A percentile compares a stretch with the other conserved stretches of the same genome.
These are phyloP conservation scores for Ochropleura plecta DNA, from an alignment of 2,888 invertebrate genomes.

Conservation along the genomic window DNA sequence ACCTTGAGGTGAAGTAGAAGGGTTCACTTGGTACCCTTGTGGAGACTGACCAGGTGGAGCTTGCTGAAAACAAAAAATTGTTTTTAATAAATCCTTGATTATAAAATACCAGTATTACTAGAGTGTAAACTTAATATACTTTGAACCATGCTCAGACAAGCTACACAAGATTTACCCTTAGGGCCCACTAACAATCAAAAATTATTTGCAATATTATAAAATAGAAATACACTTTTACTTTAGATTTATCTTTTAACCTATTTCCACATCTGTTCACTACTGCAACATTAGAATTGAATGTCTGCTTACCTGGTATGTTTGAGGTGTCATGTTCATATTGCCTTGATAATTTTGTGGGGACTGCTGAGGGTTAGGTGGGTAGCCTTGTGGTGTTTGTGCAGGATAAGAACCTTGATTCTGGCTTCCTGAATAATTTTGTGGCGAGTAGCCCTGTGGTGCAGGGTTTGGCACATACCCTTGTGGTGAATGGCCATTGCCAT, in stretches of 20 bases:
- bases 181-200: too few relatives aligned
- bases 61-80: conserved; percentile 66
- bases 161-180: background rate
- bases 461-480: conserved; percentile 84
- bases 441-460: conserved; percentile 85
- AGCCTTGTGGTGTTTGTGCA: conserved; percentile 82
- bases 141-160: background rate
- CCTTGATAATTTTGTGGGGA: conserved; percentile 85
- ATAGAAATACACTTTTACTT: background rate
- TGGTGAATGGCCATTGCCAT: conserved; percentile 88
- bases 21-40: conserved; percentile 90
- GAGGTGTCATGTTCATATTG: conserved; percentile 86
- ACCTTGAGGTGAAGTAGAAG: conserved; percentile 88
- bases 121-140: background rate
- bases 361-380: conserved; percentile 85
- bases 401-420: conserved; percentile 80
- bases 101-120: background rate
- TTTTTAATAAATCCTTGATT: background rate
- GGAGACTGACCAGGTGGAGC: conserved; percentile 86
- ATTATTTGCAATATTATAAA: background rate
- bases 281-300: background rate
- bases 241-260: background rate
- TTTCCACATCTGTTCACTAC: background rate
- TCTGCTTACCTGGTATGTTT: conserved; percentile 88
- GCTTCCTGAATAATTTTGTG: conserved; percentile 82